Percentiles rank a stretch among this genome's conserved stretches.
Conservation (phyloP, 2,113 vertebrate species). For the Clarias magur region DNA sequence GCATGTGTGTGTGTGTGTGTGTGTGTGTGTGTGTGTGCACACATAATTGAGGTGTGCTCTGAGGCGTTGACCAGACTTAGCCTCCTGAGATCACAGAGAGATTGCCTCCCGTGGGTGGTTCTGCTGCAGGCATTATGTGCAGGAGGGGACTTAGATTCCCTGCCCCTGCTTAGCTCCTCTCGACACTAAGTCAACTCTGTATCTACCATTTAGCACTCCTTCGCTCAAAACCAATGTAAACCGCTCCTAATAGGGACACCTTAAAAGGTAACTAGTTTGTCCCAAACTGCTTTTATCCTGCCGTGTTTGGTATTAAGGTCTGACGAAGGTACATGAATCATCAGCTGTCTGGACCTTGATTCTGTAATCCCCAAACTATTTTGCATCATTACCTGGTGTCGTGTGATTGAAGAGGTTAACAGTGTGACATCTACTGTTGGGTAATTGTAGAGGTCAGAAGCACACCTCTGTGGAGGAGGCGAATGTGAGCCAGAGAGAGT, state of each 20-base stretch:
- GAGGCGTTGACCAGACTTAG: slow-evolving; percentile 61
- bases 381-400: not conserved
- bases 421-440: slow-evolving; percentile 56
- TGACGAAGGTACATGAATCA: not conserved
- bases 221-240: not conserved
- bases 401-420: slow-evolving; percentile 48
- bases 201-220: not conserved
- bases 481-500: slow-evolving; percentile 21
- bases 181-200: not conserved
- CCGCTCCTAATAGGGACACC: not conserved
- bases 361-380: slow-evolving; percentile 7
- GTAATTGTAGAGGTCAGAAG: slow-evolving; percentile 57
- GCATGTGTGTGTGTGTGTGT: not conserved
- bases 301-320: slow-evolving; percentile 10
- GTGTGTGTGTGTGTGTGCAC: slow-evolving; percentile 31
- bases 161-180: slow-evolving; percentile 12
- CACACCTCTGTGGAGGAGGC: slow-evolving; percentile 15
- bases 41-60: slow-evolving; percentile 47
- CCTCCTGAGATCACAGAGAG: slow-evolving; percentile 62
- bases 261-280: not conserved
- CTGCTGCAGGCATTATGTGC: slow-evolving; percentile 55
- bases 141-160: slow-evolving; percentile 40
- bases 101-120: slow-evolving; percentile 64
- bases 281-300: slow-evolving; percentile 9
- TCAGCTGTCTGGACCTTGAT: not conserved